Evolutionary conservation across 2,113 vertebrate genomes (phyloP), one percentile per base, ranked within the genome.

Genomic region (Pachyramphus minor): DNA sequence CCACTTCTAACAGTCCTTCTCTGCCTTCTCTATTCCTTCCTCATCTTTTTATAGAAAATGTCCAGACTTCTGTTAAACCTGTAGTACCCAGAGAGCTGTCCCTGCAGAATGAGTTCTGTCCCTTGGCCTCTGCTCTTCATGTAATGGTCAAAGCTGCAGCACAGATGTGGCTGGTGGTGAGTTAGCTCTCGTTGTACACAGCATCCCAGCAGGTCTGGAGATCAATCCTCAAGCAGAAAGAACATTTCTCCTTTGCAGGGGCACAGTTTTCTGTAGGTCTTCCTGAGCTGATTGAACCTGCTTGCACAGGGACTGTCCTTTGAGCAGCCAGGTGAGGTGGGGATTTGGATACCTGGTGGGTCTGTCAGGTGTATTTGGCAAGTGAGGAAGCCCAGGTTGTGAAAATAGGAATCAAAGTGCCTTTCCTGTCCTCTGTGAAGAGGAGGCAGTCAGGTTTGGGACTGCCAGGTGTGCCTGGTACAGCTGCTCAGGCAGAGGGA

Each of bases 381-480:
- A 64, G 41, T 21, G 20, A 78, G 49, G 33, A 55, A 50, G 41
- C 6, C 25, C 41, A 31, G 33, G 44, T 0, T n/a, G 33, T 62
- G 60, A 78, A 45, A 6, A 12, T 16, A 85, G 33, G 45, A 55
- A 28, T 52, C 7, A 5, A 45, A 60, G 30, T 4, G 33, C 30
- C 22, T 25, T 69, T 78, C 44, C 39, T 49, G 42, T 12, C 2
- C 7, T 6, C 14, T 3, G 27, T 1, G 24, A n/a, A 30, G 37
- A 69, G 44, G 50, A 28, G 39, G 20, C 59, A 42, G 39, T 4
- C n/a, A 9, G 31, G 39, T 14, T 22, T 45, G 47, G 56, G 67
- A 35, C 27, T 31, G 50, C 41, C 62, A 60, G 72, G 14, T 0
- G 0, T 25, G 41, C 21, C 23, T 33, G 28, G 28, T 17, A 31